These are phyloP conservation scores for Drosophila robusta DNA, from an alignment of 2,888 invertebrate species.

Conservation along the genomic window DNA sequence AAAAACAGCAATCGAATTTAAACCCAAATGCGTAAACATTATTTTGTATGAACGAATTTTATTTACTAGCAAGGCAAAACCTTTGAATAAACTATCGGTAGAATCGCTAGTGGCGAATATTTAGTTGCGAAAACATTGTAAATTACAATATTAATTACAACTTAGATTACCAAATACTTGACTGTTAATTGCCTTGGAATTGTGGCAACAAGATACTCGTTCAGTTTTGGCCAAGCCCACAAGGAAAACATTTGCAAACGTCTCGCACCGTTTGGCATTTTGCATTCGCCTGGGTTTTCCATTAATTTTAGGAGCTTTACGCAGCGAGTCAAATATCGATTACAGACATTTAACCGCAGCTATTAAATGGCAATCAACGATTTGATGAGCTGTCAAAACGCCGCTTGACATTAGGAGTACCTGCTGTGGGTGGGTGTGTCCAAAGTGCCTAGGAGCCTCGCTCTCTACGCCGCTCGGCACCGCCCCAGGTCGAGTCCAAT, in stretches of 20 bases:
- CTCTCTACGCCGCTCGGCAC: constrained; percentile 3
- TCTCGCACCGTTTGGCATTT: constrained; percentile 47
- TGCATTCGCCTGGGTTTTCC: constrained; percentile 35
- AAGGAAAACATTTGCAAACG: constrained; percentile 5
- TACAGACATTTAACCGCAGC: constrained; percentile 54
- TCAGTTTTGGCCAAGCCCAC: neutral
- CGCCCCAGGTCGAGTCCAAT: neutral
- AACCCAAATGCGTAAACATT: too few relatives aligned
- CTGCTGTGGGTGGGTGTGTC: constrained; percentile 19
- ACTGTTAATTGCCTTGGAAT: constrained; percentile 7
- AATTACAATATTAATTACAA: neutral
- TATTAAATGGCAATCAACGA: constrained; percentile 71
- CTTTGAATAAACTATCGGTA: neutral
- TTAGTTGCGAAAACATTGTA: neutral
- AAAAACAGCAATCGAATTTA: neutral
- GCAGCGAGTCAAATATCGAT: constrained; percentile 61
- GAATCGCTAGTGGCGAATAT: too few relatives aligned
- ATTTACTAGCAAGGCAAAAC: neutral
- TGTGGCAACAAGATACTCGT: neutral
- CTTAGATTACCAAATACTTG: neutral
- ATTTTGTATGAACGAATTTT: too few relatives aligned
- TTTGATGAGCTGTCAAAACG: constrained; percentile 74
- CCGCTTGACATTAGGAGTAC: constrained; percentile 52
- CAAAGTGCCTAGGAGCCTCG: neutral
- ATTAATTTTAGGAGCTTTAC: constrained; percentile 53